Percentiles rank a stretch among this genome's conserved stretches.
phyloP scores from a whole-genome alignment of 2,888 invertebrate species.

The Yponomeuta malinellus region DNA sequence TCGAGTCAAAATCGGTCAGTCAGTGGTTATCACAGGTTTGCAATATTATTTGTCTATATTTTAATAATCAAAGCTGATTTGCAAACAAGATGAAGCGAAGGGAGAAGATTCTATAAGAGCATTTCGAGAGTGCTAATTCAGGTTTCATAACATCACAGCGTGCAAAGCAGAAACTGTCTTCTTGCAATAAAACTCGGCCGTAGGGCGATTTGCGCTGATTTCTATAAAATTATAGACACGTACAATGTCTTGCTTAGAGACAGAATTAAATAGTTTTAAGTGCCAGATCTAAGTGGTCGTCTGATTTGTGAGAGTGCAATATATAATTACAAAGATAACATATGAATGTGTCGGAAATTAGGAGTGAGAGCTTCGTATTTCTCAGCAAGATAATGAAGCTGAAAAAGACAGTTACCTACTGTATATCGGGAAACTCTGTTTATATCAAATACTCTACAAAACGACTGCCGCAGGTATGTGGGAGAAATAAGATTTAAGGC shows the following conservation, averaged over 20 bases:
- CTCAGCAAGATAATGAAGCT: constrained; percentile 53
- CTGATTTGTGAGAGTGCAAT: constrained; percentile 31
- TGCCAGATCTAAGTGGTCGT: constrained; percentile 11
- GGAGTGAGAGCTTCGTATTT: constrained; percentile 20
- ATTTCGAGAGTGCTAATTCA: constrained; percentile 35
- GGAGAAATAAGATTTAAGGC: background rate
- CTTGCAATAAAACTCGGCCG: constrained; percentile 57
- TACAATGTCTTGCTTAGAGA: constrained; percentile 47
- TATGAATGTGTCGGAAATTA: constrained; percentile 2
- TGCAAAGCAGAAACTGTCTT: constrained; percentile 36
- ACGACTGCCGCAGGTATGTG: constrained; percentile 30
- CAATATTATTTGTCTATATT: too few species aligned
- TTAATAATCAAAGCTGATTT: background rate
- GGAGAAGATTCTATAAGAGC: background rate
- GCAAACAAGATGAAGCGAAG: background rate
- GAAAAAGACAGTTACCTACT: constrained; percentile 61
- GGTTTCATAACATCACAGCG: constrained; percentile 46
- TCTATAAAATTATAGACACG: constrained; percentile 42
- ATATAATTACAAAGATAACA: constrained; percentile 31
- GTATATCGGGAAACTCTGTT: constrained; percentile 55
- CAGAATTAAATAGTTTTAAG: constrained; percentile 36
- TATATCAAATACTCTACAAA: constrained; percentile 47
- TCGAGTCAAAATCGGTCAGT: too few species aligned
- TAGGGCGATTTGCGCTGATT: constrained; percentile 53
- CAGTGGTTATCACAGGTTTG: too few species aligned